Evolutionary conservation across 1,140 invertebrate genomes (phyloP).

Genomic region (Drosophila oshimai): DNA sequence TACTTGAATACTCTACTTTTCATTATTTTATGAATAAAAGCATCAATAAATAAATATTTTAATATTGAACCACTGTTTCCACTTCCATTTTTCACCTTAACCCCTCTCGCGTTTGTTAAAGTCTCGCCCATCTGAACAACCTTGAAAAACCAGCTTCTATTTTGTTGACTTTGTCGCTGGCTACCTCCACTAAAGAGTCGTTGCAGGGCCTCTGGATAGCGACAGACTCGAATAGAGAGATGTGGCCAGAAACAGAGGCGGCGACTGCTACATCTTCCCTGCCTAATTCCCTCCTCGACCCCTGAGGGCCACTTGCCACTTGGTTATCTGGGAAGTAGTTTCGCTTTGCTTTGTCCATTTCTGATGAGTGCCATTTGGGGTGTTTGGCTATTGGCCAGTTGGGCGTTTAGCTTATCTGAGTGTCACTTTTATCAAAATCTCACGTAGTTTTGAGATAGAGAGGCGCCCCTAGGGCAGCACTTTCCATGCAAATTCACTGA

Average conservation of each 20-base stretch:
- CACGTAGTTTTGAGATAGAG: conserved; percentile 57
- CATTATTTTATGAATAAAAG: too few species aligned
- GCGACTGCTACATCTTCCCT: not conserved
- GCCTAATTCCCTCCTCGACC: not conserved
- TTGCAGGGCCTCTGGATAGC: conserved; percentile 7
- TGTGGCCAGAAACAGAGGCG: not conserved
- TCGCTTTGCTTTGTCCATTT: conserved; percentile 39
- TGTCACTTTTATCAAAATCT: conserved; percentile 66
- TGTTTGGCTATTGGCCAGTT: conserved; percentile 22
- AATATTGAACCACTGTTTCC: conserved; percentile 40
- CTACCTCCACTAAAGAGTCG: conserved; percentile 5
- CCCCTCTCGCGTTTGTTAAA: conserved; percentile 9
- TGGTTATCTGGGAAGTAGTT: conserved; percentile 51
- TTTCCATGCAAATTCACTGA: conserved; percentile 53
- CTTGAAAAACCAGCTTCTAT: conserved; percentile 71
- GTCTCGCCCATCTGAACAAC: conserved; percentile 31
- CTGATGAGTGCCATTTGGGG: conserved; percentile 10
- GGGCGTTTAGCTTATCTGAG: conserved; percentile 46
- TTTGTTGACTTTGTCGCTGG: conserved; percentile 21
- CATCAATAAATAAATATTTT: too few species aligned
- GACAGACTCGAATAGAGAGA: not conserved
- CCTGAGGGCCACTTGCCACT: conserved; percentile 32
- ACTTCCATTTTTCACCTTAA: not conserved
- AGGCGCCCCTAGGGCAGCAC: conserved; percentile 21
- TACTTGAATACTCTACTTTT: too few species aligned